These are phyloP conservation scores for Apoderus coryli DNA, from an alignment of 2,888 invertebrate species.

Conservation along the genomic window DNA sequence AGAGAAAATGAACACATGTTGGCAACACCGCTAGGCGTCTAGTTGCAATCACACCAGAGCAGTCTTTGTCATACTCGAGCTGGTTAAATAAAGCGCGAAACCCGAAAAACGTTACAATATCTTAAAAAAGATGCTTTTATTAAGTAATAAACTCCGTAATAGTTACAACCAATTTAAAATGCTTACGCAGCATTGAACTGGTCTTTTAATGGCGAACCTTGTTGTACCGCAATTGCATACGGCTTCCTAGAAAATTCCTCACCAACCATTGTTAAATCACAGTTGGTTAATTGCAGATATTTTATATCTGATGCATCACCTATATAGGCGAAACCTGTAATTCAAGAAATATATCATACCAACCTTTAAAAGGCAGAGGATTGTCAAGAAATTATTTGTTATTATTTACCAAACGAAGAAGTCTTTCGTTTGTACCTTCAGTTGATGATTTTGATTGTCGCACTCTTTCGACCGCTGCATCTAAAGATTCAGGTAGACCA, in stretches of 20 bases:
- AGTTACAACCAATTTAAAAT: slow-evolving; percentile 3
- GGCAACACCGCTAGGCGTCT: too few species aligned
- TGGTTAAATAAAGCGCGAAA: too few species aligned
- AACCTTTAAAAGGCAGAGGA: too few species aligned
- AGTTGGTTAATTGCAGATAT: slow-evolving; percentile 57
- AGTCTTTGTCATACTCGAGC: too few species aligned
- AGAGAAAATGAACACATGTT: too few species aligned
- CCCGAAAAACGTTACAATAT: slow-evolving; percentile 6
- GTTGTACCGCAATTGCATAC: slow-evolving; percentile 93
- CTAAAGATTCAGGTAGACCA: slow-evolving; percentile 60
- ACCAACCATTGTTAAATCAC: slow-evolving; percentile 84
- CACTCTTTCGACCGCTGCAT: slow-evolving; percentile 67
- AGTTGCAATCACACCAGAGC: too few species aligned
- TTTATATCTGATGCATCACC: slow-evolving; percentile 91
- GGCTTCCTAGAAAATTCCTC: slow-evolving; percentile 96
- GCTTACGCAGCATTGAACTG: slow-evolving; percentile 91
- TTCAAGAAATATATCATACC: too few species aligned
- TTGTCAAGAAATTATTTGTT: too few species aligned
- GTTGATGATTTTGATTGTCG: slow-evolving; percentile 50
- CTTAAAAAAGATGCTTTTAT: too few species aligned
- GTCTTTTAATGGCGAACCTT: slow-evolving; percentile 86
- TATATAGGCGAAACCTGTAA: slow-evolving; percentile 49
- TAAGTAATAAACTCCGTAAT: too few species aligned
- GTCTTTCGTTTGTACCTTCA: too few species aligned
- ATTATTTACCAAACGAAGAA: too few species aligned